Evolutionary conservation across 2,113 vertebrate species (phyloP), one percentile per base, ranked within the genome.

Genomic region (Chloroceryle aenea): DNA sequence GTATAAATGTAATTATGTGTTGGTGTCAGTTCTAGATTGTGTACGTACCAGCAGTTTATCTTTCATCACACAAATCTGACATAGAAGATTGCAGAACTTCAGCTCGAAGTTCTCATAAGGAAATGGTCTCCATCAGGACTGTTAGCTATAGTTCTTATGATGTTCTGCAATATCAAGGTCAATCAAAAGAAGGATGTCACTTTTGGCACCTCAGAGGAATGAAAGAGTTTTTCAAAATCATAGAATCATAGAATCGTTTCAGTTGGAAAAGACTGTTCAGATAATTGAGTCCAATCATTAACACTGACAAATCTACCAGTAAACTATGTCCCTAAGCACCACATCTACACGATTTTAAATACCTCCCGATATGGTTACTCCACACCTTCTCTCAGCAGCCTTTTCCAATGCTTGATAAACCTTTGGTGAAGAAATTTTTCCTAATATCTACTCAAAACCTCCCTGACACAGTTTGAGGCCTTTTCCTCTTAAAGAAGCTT

Each of bases 31-130:
- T 52, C n/a, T 36, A 76, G 43, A 72, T 38, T 79, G 47, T 55
- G 19, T n/a, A 45, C 12, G 11, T 40, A 69, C 30, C 34, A 36
- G 34, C 0, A 1, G 29, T 61, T 88, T 88, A 21, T 67, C 29
- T 88, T 29, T 68, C 38, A 29, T 7, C 34, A 53, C 64, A 69
- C 48, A 58, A 10, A 38, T 47, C 59, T 73, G 26, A 53, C 2
- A 2, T 21, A 64, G 68, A 47, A 1, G 7, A 38, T 66, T 0
- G 1, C 30, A 25, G 11, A 81, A 61, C 38, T 0, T 0, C 48
- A 69, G 73, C 55, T n/a, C 23, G 7, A 22, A 66, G 20, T 77
- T 81, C 59, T 85, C 34, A 12, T 21, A 18, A 59, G 75, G 29
- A 79, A 86, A 66, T 36, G 26, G 11, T 66, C 63, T 69, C 45